phyloP scores from a whole-genome alignment of 2,797 vertebrate genomes.

The Heterohyrax brucei region DNA sequence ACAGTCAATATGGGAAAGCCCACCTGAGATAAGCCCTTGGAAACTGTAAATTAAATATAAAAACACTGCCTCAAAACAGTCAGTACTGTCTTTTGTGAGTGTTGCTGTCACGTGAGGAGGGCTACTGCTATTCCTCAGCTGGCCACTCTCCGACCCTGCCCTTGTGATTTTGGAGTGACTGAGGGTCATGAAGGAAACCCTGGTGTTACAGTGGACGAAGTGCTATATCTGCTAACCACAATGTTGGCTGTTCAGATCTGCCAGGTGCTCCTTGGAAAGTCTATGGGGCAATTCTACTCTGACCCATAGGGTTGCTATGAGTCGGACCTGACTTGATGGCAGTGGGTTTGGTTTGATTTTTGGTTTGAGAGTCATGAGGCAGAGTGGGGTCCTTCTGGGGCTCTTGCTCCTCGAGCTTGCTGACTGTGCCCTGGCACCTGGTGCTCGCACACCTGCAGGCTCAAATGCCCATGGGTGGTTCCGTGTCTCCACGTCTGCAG shows the following conservation, averaged over 20 bases:
- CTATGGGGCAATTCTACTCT: too few relatives aligned
- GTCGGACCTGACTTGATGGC: too few relatives aligned
- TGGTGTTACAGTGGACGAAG: too few relatives aligned
- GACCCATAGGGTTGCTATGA: too few relatives aligned
- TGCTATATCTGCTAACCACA: too few relatives aligned
- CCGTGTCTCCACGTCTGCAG: not conserved
- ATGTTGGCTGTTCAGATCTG: too few relatives aligned
- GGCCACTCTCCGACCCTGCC: not conserved
- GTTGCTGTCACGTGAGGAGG: not conserved
- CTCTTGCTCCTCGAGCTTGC: not conserved
- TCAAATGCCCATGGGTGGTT: not conserved
- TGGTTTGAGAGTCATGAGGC: too few relatives aligned
- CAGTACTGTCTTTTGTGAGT: conserved; percentile 69
- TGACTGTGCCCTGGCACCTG: not conserved
- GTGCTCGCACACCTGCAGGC: too few relatives aligned
- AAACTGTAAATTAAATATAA: conserved; percentile 89
- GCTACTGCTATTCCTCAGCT: not conserved
- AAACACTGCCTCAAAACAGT: conserved; percentile 83
- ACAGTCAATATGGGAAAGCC: conserved; percentile 90
- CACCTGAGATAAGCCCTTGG: conserved; percentile 91
- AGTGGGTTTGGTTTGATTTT: too few relatives aligned
- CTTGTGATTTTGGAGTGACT: not conserved
- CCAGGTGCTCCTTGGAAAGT: too few relatives aligned
- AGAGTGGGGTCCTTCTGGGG: not conserved
- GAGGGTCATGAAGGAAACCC: not conserved